Evolutionary conservation across 1,140 invertebrate species (phyloP).

Genomic region (Helicorthomorpha holstii): DNA sequence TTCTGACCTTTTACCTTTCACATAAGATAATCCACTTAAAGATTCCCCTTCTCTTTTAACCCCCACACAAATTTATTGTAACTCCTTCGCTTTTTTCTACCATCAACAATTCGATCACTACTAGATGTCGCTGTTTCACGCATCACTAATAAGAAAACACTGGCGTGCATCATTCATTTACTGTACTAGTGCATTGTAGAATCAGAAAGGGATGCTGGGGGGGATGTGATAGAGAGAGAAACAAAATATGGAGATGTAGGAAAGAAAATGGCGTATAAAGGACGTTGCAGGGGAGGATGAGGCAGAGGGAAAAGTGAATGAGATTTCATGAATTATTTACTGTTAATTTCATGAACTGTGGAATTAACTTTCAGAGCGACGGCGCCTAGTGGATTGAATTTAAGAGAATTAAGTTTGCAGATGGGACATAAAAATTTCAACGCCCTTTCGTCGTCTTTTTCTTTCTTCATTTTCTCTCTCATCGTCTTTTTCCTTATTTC

Average conservation of each 20-base stretch:
- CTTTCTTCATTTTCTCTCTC: background rate
- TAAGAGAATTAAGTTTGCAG: background rate
- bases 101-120: too few species aligned
- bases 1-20: too few species aligned
- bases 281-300: background rate
- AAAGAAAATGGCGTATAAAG: background rate
- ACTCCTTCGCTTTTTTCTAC: too few species aligned
- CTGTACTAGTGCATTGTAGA: too few species aligned
- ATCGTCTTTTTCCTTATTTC: background rate
- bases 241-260: background rate
- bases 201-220: background rate
- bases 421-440: conserved; percentile 6
- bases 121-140: too few species aligned
- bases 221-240: background rate
- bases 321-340: conserved; percentile 5
- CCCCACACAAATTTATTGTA: too few species aligned
- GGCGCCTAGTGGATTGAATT: conserved; percentile 5
- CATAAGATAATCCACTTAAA: too few species aligned
- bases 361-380: background rate
- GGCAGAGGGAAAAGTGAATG: background rate
- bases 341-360: conserved; percentile 5
- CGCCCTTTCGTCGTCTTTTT: background rate
- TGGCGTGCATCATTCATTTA: too few species aligned
- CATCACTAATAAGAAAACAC: too few species aligned
- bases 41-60: too few species aligned